Conservation (phyloP, 92 coral and sea anemone genomes). For the Heliopora coerulea region DNA sequence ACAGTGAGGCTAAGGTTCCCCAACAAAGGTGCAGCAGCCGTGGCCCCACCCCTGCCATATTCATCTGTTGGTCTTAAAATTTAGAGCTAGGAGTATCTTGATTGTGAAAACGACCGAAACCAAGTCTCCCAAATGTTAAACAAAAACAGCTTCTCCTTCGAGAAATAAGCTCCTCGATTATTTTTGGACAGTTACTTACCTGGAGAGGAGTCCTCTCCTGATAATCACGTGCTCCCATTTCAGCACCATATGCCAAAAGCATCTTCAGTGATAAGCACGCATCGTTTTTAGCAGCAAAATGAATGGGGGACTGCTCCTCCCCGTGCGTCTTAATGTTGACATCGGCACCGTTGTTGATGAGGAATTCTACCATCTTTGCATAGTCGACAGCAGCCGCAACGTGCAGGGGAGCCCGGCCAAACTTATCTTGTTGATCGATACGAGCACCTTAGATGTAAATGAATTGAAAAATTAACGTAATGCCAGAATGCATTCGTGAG, state of each 20-base stretch:
- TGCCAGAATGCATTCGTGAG: no score
- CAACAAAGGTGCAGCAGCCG: no score
- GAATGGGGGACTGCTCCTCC: conserved; percentile 85
- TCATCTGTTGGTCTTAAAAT: no score
- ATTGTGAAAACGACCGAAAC: no score
- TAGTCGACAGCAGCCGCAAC: conserved; percentile 96
- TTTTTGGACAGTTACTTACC: conserved; percentile 35
- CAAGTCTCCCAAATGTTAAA: no score
- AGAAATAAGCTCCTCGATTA: no score
- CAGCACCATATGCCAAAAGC: conserved; percentile 81
- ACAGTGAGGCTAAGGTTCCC: no score
- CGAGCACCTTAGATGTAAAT: conserved; percentile 60
- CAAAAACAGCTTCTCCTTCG: no score
- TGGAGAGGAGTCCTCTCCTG: conserved; percentile 89
- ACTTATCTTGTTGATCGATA: conserved; percentile 81
- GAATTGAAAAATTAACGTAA: no score
- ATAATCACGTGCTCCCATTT: conserved; percentile 77
- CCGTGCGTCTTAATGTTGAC: conserved; percentile 76
- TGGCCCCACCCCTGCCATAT: no score
- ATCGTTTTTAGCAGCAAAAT: conserved; percentile 93
- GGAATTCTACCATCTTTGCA: conserved; percentile 90
- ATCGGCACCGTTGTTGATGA: conserved; percentile 88
- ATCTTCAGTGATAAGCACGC: conserved; percentile 79
- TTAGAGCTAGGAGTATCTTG: no score
- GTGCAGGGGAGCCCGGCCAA: conserved; percentile 89